Conservation (phyloP, 2,113 vertebrate genomes). For the Plecturocebus donacophilus region DNA sequence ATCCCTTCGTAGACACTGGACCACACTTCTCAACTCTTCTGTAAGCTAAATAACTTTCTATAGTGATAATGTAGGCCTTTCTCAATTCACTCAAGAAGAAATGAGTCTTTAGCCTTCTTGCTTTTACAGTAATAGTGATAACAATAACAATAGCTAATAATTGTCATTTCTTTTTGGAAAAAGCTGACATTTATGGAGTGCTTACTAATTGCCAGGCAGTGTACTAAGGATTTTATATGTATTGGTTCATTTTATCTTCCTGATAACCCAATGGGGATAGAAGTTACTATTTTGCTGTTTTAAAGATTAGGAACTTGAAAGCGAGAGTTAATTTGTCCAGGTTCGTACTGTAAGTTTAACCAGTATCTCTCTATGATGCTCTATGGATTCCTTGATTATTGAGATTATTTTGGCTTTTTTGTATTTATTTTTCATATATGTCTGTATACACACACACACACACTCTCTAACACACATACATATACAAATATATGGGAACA, state of each 20-base stretch:
- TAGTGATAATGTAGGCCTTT: not conserved
- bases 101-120: slow-evolving; percentile 36
- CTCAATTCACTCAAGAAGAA: slow-evolving; percentile 34
- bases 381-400: not conserved
- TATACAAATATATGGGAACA: not conserved
- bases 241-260: slow-evolving; percentile 33
- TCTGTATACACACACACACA: not conserved
- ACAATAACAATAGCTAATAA: not conserved
- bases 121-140: slow-evolving; percentile 9
- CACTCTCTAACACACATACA: not conserved
- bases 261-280: not conserved
- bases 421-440: not conserved
- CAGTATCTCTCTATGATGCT: not conserved
- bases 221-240: slow-evolving; percentile 14
- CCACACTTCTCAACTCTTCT: not conserved
- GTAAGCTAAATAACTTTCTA: not conserved
- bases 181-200: slow-evolving; percentile 9
- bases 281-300: slow-evolving; percentile 41
- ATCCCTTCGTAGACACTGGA: slow-evolving; percentile 17
- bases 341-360: slow-evolving; percentile 5
- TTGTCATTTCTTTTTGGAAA: not conserved
- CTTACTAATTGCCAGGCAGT: slow-evolving; percentile 25
- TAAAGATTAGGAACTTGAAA: slow-evolving; percentile 47
- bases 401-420: not conserved
- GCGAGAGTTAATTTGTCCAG: slow-evolving; percentile 39